phyloP scores from a whole-genome alignment of 2,797 vertebrate species.

The Morus bassanus region DNA sequence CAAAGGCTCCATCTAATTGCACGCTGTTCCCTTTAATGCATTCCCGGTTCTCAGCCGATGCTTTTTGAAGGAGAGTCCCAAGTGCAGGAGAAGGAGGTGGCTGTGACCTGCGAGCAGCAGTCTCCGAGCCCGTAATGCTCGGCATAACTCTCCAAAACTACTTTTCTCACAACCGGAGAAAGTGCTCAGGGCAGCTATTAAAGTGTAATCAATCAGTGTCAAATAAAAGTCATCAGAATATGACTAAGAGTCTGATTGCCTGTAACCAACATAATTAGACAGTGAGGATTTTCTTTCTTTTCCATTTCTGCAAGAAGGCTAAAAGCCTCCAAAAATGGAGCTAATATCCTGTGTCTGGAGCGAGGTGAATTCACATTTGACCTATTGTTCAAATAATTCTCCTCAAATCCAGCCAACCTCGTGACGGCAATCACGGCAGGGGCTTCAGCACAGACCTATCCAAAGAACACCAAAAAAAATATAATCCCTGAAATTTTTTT shows the following conservation, averaged over 20 bases:
- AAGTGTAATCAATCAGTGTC: constrained; percentile 40
- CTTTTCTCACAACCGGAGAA: background rate
- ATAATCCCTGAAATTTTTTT: background rate
- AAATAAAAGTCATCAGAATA: constrained; percentile 1
- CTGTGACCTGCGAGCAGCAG: background rate
- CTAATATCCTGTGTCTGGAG: background rate
- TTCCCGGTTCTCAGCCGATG: background rate
- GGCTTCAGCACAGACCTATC: background rate
- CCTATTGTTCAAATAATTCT: constrained; percentile 29
- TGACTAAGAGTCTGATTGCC: constrained; percentile 19
- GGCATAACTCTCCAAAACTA: background rate
- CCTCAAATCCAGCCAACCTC: background rate
- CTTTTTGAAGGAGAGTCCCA: background rate
- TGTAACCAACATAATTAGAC: constrained; percentile 15
- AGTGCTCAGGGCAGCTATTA: background rate
- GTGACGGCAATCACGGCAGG: background rate
- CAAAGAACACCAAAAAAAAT: background rate
- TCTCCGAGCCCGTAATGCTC: background rate
- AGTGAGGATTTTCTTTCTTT: background rate
- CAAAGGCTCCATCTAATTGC: rapidly evolving
- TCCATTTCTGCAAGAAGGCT: background rate
- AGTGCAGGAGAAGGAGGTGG: background rate
- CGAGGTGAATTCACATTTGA: background rate
- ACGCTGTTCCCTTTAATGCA: rapidly evolving
- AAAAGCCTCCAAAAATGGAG: constrained; percentile 1